Conservation (phyloP, 2,888 invertebrate species). For the Drosophila prostipennis region DNA sequence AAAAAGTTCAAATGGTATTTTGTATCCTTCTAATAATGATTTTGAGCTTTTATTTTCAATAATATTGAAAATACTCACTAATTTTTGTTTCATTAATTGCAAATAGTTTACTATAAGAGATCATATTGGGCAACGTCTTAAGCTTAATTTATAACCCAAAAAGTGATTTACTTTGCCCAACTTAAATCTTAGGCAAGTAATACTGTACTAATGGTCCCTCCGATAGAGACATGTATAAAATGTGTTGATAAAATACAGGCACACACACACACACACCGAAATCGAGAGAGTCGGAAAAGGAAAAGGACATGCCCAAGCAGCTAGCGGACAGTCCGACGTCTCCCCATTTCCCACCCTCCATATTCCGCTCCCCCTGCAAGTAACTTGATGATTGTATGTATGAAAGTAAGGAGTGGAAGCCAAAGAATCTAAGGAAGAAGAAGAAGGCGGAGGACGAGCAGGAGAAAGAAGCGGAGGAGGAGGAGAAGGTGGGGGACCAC, state of each 20-base stretch:
- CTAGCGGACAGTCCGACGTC: constrained; percentile 71
- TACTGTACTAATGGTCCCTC: constrained; percentile 28
- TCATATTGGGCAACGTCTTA: no score
- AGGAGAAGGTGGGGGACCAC: constrained; percentile 33
- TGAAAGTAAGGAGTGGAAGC: constrained; percentile 34
- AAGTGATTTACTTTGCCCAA: background rate
- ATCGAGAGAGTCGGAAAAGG: constrained; percentile 36
- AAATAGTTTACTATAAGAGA: no score
- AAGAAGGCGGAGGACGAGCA: constrained; percentile 14
- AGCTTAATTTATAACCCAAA: no score
- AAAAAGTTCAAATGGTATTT: no score
- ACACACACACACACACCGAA: constrained; percentile 17
- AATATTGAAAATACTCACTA: no score
- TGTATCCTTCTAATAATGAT: no score
- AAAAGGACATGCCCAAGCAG: constrained; percentile 72
- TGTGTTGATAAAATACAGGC: constrained; percentile 51
- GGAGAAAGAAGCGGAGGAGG: constrained; percentile 9
- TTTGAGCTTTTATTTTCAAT: no score
- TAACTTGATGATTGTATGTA: constrained; percentile 73
- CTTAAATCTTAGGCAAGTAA: background rate
- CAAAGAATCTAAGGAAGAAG: constrained; percentile 26
- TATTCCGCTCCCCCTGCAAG: constrained; percentile 26
- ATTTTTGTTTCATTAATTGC: no score
- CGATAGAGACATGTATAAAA: constrained; percentile 52
- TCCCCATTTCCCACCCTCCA: constrained; percentile 4